These are phyloP conservation scores for Xiphophorus couchianus DNA, from an alignment of 2,113 vertebrate genomes.

Conservation along the genomic window DNA sequence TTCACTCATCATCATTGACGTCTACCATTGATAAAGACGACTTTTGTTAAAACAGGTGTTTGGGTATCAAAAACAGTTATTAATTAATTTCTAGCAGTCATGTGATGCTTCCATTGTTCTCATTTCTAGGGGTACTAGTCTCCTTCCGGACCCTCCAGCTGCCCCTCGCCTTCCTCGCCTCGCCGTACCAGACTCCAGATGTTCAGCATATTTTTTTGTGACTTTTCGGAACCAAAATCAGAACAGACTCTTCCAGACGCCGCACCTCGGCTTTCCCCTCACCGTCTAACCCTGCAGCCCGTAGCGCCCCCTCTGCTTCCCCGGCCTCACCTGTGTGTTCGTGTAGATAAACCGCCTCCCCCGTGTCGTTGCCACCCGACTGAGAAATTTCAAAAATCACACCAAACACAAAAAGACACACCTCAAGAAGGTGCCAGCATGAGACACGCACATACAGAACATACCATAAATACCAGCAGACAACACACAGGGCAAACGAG, in stretches of 20 bases:
- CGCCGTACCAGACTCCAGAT: slow-evolving; percentile 73
- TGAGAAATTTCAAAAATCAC: slow-evolving; percentile 51
- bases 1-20: too few relatives aligned
- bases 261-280: slow-evolving; percentile 39
- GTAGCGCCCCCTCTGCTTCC: slow-evolving; percentile 52
- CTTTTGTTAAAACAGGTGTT: too few relatives aligned
- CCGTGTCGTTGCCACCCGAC: slow-evolving; percentile 54
- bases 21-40: too few relatives aligned
- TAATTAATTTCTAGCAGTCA: not conserved
- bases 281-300: slow-evolving; percentile 38
- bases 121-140: slow-evolving; percentile 75
- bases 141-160: slow-evolving; percentile 43
- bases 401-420: slow-evolving; percentile 28
- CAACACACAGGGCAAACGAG: slow-evolving; percentile 30
- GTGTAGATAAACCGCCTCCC: slow-evolving; percentile 61
- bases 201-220: slow-evolving; percentile 80
- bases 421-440: slow-evolving; percentile 20
- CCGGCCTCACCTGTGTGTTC: slow-evolving; percentile 63
- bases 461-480: slow-evolving; percentile 30
- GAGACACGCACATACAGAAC: slow-evolving; percentile 49
- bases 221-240: slow-evolving; percentile 75
- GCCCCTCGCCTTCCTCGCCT: slow-evolving; percentile 48
- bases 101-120: not conserved
- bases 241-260: slow-evolving; percentile 72
- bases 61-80: too few relatives aligned